phyloP scores from a whole-genome alignment of 2,888 invertebrate species.

The Clostera curtula region DNA sequence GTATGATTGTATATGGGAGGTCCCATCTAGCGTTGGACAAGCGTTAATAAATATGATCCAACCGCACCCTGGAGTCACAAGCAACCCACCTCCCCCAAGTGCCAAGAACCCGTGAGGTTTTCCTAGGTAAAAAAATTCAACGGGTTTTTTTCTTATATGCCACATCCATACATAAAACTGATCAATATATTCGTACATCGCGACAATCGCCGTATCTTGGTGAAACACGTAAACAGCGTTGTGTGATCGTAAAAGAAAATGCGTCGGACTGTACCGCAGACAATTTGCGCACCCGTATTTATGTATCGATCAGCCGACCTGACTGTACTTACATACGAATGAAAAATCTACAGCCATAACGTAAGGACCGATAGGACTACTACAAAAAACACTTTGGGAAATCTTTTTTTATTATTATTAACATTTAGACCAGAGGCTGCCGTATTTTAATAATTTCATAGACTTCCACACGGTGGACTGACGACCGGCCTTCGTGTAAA shows the following conservation, averaged over 20 bases:
- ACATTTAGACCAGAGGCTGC: no score
- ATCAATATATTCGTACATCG: constrained; percentile 29
- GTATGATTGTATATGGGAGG: background rate
- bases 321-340: background rate
- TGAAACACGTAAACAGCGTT: constrained; percentile 64
- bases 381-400: no score
- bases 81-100: no score
- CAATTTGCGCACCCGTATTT: constrained; percentile 47
- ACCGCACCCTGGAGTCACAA: no score
- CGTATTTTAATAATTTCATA: no score
- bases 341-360: no score
- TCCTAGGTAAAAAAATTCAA: no score
- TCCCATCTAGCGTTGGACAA: background rate
- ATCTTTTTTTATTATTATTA: no score
- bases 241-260: constrained; percentile 69
- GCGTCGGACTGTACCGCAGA: constrained; percentile 52
- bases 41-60: background rate
- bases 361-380: no score
- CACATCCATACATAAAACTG: constrained; percentile 29
- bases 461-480: no score
- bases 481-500: no score
- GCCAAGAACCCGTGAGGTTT: no score
- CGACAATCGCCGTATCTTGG: constrained; percentile 58
- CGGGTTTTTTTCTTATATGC: constrained; percentile 7
- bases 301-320: constrained; percentile 43